A percentile compares a stretch with the other conserved stretches of the same genome.
Conservation (phyloP, 1,140 invertebrate species). For the Cherax destructor region DNA sequence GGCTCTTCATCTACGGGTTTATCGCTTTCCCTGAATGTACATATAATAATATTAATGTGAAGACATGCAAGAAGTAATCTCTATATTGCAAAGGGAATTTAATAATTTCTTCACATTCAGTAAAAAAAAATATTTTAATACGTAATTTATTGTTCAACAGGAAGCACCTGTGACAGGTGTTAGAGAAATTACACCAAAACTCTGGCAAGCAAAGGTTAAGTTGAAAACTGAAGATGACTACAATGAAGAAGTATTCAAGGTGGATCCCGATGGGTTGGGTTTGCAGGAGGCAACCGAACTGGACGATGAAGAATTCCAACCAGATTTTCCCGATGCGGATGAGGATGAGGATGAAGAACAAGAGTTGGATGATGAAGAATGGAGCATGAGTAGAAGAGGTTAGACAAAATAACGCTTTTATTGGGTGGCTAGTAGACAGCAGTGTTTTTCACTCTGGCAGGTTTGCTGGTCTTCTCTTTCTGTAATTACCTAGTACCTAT, state of each 20-base stretch:
- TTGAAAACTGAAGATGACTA: neutral
- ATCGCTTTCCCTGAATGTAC: too few species aligned
- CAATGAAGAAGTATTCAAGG: neutral
- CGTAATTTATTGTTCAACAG: conserved; percentile 4
- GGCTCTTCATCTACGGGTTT: too few species aligned
- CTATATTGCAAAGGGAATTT: too few species aligned
- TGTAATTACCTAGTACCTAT: too few species aligned
- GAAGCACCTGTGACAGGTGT: conserved; percentile 34
- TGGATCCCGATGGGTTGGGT: conserved; percentile 40
- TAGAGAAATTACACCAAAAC: conserved; percentile 47
- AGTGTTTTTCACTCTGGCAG: too few species aligned
- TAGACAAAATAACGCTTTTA: neutral
- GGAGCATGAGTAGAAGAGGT: conserved; percentile 45
- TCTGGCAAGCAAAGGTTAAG: conserved; percentile 11
- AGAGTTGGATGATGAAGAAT: conserved; percentile 49
- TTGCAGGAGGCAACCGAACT: conserved; percentile 48
- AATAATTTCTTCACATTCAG: neutral
- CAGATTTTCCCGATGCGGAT: neutral
- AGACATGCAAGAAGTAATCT: too few species aligned
- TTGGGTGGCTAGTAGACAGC: neutral
- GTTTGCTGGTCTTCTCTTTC: too few species aligned
- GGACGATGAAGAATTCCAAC: conserved; percentile 52
- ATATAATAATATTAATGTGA: too few species aligned
- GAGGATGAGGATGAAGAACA: conserved; percentile 22
- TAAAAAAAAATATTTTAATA: neutral